Percentiles rank a stretch among this genome's conserved stretches.
phyloP scores from a whole-genome alignment of 2,797 vertebrate species.

The Cynopterus sphinx region DNA sequence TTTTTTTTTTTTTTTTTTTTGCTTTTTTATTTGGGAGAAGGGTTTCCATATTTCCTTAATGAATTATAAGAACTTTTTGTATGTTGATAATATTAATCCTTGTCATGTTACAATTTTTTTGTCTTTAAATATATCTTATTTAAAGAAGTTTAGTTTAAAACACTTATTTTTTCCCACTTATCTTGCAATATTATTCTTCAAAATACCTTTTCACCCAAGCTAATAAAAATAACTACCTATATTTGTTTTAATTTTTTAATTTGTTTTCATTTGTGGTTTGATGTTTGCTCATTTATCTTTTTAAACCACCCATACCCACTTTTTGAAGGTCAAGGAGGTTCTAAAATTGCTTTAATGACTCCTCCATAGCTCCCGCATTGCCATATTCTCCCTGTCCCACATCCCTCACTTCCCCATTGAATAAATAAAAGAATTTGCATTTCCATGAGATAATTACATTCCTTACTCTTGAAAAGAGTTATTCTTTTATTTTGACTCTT shows the following conservation, averaged over 20 bases:
- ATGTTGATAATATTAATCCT: not conserved
- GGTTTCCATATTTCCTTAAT: slow-evolving; percentile 17
- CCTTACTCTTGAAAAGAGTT: not conserved
- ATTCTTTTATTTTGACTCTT: not conserved
- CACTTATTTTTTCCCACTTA: not conserved
- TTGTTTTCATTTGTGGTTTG: not conserved
- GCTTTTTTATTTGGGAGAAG: not conserved
- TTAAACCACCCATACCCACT: not conserved
- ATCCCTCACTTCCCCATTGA: not conserved
- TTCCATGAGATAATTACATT: not conserved
- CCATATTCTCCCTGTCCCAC: not conserved
- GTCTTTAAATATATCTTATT: not conserved
- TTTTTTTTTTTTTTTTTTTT: not conserved
- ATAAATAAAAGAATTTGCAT: slow-evolving; percentile 1
- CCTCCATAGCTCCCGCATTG: not conserved
- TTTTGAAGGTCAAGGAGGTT: not conserved
- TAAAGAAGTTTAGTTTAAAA: slow-evolving; percentile 18
- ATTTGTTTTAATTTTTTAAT: not conserved
- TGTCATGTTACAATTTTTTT: not conserved
- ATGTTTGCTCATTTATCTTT: not conserved
- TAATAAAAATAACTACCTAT: not conserved
- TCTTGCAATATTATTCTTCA: not conserved
- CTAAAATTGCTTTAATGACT: not conserved
- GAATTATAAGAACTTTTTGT: not conserved
- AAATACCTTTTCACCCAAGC: not conserved